Base-by-base conservation (phyloP, 2,797 vertebrate genomes). In the Mormyrops attenuatus region DNA sequence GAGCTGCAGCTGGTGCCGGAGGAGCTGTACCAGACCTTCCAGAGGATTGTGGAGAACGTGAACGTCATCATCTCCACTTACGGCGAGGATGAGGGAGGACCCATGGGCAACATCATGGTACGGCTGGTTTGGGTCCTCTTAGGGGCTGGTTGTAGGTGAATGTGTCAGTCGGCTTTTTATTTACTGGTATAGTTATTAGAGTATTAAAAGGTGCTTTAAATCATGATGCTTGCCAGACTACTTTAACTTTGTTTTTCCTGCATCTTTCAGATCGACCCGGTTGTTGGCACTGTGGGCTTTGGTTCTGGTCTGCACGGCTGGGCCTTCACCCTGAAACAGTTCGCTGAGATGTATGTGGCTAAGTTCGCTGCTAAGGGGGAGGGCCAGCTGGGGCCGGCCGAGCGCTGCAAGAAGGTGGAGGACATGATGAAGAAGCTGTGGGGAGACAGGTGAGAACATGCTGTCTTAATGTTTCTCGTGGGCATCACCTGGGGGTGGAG, bases 361-460 rank as follows among this genome's bases (percentile, higher is more conserved):
- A 99, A 99, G 94, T 98, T 99, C 9, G 96, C 97, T 6, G 97
- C 98, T 84, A 99, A 99, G 91, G 97, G 97, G 0, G 97, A 98
- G 20, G 92, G 96, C 47, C 94, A 97, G 90, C 91, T 98, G 92
- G 92, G 94, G 0, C 6, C 97, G 0, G 92, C 82, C 0, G 98
- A 98, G 90, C 95, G 95, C 57, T 97, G 96, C 94, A 99, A 97
- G 96, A 99, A 99, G 91, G 98, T 99, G 1, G 98, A 99, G 88
- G 98, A 99, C 91, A 98, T 99, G 97, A 99, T 99, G 98, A 99
- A 98, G 95, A 99, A 98, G 91, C 95, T 99, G 89, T 99, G 98
- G 98, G 98, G 98, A 89, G 97, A 98, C 82, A 94, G 86, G 86
- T 85, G 26, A 85, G 30, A 13, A 7, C 2, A 20, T 82, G 17